phyloP scores from a whole-genome alignment of 2,888 invertebrate genomes.

The Drosophila colorata region DNA sequence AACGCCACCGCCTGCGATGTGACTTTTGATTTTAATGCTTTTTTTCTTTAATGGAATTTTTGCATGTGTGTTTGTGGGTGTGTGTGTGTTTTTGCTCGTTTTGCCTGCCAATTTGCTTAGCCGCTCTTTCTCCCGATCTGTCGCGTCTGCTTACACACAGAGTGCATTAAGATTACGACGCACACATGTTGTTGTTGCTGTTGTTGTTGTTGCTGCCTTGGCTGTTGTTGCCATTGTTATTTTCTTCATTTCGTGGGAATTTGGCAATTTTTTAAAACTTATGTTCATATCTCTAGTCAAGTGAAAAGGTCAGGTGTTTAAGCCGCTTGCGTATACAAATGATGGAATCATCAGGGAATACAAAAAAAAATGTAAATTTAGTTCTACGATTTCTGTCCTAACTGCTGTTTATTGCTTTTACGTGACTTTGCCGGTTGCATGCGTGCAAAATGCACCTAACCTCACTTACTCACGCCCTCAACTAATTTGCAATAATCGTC shows the following conservation, averaged over 20 bases:
- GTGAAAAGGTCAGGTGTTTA: constrained; percentile 51
- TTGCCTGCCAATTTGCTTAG: constrained; percentile 22
- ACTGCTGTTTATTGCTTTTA: constrained; percentile 11
- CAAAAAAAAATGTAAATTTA: constrained; percentile 1
- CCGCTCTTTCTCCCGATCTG: constrained; percentile 23
- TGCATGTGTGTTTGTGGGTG: constrained; percentile 4
- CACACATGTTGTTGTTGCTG: constrained; percentile 37
- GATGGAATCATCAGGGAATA: constrained; percentile 5
- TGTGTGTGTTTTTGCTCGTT: constrained; percentile 14
- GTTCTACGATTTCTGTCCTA: constrained; percentile 3
- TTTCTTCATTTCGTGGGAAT: constrained; percentile 57
- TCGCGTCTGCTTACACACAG: constrained; percentile 22
- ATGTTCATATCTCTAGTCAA: constrained; percentile 26
- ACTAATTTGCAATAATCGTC: constrained; percentile 71
- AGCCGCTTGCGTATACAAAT: constrained; percentile 2
- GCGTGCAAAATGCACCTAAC: constrained; percentile 39
- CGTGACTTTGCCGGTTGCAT: constrained; percentile 17
- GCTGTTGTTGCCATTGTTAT: constrained; percentile 22
- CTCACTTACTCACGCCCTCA: constrained; percentile 42
- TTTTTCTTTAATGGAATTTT: constrained; percentile 59
- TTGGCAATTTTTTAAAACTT: constrained; percentile 37
- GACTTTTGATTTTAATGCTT: constrained; percentile 73
- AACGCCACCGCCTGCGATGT: constrained; percentile 45
- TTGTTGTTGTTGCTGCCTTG: neutral
- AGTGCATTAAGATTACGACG: constrained; percentile 48